Evolutionary conservation across 2,888 invertebrate genomes (phyloP).

Genomic region (Desoria tigrina): DNA sequence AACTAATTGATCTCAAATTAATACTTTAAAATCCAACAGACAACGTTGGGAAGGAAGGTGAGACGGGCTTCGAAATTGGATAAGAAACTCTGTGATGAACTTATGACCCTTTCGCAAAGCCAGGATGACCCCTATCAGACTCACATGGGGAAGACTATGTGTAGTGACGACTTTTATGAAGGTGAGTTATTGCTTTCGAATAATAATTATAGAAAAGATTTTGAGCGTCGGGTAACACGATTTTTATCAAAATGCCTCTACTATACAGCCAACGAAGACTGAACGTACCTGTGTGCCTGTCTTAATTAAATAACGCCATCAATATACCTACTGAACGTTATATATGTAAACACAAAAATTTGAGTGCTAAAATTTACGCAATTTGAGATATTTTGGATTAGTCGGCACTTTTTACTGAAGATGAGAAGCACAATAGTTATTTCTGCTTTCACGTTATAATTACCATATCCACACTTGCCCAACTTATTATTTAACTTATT

Average conservation of each 20-base stretch:
- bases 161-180: constrained; percentile 97
- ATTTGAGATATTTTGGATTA: no score
- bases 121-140: constrained; percentile 81
- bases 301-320: no score
- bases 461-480: no score
- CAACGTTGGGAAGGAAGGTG: constrained; percentile 79
- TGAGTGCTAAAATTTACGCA: no score
- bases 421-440: no score
- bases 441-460: no score
- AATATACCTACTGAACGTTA: no score
- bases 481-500: no score
- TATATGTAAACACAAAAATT: no score
- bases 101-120: constrained; percentile 71
- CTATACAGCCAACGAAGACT: not conserved
- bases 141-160: constrained; percentile 88
- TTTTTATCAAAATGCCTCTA: no score
- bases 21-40: constrained; percentile 61
- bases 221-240: not conserved
- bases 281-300: not conserved
- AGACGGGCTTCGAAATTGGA: constrained; percentile 83
- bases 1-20: no score
- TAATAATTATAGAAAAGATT: not conserved
- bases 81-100: constrained; percentile 73
- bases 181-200: constrained; percentile 65
- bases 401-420: no score